Percentiles rank a stretch among this genome's conserved stretches.
phyloP scores from a whole-genome alignment of 2,797 vertebrate genomes.

The Esox lucius region DNA sequence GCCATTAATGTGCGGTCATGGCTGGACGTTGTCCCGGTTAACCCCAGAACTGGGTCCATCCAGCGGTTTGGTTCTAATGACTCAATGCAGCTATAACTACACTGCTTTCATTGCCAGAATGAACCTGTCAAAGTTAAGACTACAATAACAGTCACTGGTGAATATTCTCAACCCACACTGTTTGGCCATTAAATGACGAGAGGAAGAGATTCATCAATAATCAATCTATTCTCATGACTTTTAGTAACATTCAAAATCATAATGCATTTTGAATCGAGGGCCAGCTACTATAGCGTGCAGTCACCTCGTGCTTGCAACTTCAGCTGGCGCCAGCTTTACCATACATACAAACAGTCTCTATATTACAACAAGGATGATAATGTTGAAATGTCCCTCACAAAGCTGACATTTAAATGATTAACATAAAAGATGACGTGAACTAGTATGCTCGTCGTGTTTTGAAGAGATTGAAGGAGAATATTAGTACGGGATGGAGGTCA shows the following conservation, averaged over 20 bases:
- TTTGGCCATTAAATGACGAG: conserved; percentile 24
- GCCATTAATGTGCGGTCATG: conserved; percentile 30
- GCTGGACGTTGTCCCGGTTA: conserved; percentile 30
- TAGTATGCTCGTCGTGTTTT: conserved; percentile 34
- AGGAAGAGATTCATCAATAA: conserved; percentile 11
- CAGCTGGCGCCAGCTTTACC: conserved; percentile 36
- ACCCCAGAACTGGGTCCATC: conserved; percentile 18
- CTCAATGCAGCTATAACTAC: conserved; percentile 41
- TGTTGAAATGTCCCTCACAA: conserved; percentile 36
- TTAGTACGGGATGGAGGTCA: conserved; percentile 53
- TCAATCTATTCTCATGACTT: conserved; percentile 8
- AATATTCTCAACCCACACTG: neutral
- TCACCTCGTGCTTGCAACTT: conserved; percentile 8
- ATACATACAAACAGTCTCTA: conserved; percentile 53
- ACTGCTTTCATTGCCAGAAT: conserved; percentile 6
- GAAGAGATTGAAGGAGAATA: conserved; percentile 7
- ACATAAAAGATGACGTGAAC: conserved; percentile 30
- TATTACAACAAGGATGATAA: conserved; percentile 27
- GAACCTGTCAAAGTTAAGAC: neutral
- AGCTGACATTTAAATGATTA: conserved; percentile 22
- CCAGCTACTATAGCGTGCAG: neutral
- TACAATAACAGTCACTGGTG: neutral
- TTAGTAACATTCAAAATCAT: conserved; percentile 24
- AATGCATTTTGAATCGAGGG: conserved; percentile 35
- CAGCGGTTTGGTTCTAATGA: conserved; percentile 40